phyloP scores from a whole-genome alignment of 1,140 invertebrate species.

The Lycorma delicatula region DNA sequence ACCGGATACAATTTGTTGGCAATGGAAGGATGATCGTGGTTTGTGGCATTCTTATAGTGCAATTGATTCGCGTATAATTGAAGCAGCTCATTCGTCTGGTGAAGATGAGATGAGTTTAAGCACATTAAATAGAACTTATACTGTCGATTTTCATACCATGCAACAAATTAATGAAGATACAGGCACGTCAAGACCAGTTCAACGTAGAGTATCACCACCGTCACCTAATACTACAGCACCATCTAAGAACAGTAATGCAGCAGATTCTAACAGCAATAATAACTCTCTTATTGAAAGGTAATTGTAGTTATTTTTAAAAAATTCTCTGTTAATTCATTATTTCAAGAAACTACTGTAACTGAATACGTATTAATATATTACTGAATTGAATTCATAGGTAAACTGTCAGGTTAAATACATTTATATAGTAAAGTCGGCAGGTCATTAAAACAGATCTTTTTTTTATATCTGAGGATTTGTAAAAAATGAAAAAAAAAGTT shows the following conservation, averaged over 20 bases:
- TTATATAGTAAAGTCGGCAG: too few relatives aligned
- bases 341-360: too few relatives aligned
- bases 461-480: too few relatives aligned
- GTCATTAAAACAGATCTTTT: too few relatives aligned
- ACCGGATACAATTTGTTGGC: slow-evolving; percentile 83
- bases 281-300: neutral
- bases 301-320: too few relatives aligned
- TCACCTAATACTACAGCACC: slow-evolving; percentile 36
- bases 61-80: slow-evolving; percentile 71
- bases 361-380: too few relatives aligned
- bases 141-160: slow-evolving; percentile 93
- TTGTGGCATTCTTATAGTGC: slow-evolving; percentile 62
- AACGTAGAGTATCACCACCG: slow-evolving; percentile 52
- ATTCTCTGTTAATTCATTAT: too few relatives aligned
- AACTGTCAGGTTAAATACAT: too few relatives aligned
- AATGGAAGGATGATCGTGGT: slow-evolving; percentile 83
- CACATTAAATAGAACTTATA: slow-evolving; percentile 85
- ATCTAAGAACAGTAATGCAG: slow-evolving; percentile 34
- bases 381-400: too few relatives aligned
- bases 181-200: slow-evolving; percentile 83
- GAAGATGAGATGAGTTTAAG: slow-evolving; percentile 92
- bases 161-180: slow-evolving; percentile 98
- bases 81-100: slow-evolving; percentile 83
- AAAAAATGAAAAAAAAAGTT: too few relatives aligned
- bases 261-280: slow-evolving; percentile 30